Percentiles rank a stretch among this genome's conserved stretches.
phyloP scores from a whole-genome alignment of 2,113 vertebrate genomes.

The Nansenia antarctica region DNA sequence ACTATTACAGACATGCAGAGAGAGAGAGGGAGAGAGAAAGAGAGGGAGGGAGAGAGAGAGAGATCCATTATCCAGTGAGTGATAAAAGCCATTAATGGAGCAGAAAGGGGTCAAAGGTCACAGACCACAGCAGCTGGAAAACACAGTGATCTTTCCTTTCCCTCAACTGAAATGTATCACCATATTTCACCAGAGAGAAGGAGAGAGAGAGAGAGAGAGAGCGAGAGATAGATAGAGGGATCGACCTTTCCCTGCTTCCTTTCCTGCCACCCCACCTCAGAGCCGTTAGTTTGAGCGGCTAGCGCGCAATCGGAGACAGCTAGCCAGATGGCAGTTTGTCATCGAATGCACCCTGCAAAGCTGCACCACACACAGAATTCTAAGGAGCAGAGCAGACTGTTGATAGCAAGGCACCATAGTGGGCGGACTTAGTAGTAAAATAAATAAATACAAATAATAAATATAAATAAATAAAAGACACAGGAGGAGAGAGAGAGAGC shows the following conservation, averaged over 20 bases:
- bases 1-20: no score
- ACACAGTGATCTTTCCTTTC: background rate
- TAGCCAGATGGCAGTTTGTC: constrained; percentile 24
- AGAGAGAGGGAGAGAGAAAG: background rate
- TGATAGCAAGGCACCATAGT: no score
- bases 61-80: background rate
- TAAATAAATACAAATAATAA: background rate
- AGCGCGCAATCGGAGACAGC: background rate
- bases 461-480: no score
- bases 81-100: background rate
- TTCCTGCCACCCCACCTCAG: constrained; percentile 51
- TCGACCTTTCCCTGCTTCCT: constrained; percentile 28
- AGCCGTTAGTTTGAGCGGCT: constrained; percentile 22
- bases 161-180: background rate
- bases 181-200: background rate
- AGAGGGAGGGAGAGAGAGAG: constrained; percentile 13
- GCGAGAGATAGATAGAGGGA: constrained; percentile 5
- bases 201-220: constrained; percentile 10
- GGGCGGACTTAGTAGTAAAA: background rate
- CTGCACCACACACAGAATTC: constrained; percentile 10
- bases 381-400: background rate
- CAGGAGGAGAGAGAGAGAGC: background rate
- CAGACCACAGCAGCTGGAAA: background rate
- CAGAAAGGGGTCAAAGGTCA: background rate
- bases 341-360: background rate